Base-by-base conservation (phyloP, 2,888 invertebrate species). In the Amphipyra berbera region DNA sequence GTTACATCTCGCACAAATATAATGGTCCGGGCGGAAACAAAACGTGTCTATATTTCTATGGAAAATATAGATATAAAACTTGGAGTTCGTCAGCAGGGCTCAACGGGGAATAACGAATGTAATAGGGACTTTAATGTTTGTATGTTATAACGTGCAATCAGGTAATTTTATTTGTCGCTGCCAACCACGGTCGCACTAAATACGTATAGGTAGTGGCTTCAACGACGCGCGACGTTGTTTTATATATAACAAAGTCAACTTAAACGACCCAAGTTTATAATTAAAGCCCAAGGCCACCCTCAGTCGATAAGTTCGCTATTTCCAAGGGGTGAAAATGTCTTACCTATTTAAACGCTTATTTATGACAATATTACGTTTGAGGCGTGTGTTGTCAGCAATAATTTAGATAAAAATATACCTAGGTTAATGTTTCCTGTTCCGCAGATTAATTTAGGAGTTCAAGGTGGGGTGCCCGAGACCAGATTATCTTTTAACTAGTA, bases 261-360 rank as follows among this genome's bases (percentile, higher is more conserved):
- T 76, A 66, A 62, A 66, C 82, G 73, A 78, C 80, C 73, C 66
- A 73, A 76, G 78, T 80, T 82, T 79, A 80, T 81, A 83, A 85
- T 83, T 83, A 84, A 75, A 75, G 55, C 52, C 56, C 78, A 85
- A 84, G 86, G 84, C 63, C 76, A 73, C 49, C 30, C 57, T 40
- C 35, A 81, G 82, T 79, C 83, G 81, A 84, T 85, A 84, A 78
- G 68, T 74, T 47, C 63, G 63, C 52, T 46, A 57, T 56, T 62
- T 54, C 46, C 21, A 64, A 69, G 61, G 52, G 57, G 35, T 61
- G 59, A 49, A 73, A 35, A 52, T 57, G 69, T 56, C 60, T 76
- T 58, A 41, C 40, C 40, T 66, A 53, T 59, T 60, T 53, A 42
- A 21, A 27, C 38, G 30, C 14, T 57, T 63, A 79, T 76, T 64